A percentile compares a stretch with the other conserved stretches of the same genome.
Conservation (phyloP, 2,797 vertebrate genomes). For the Acipenser transmontanus region DNA sequence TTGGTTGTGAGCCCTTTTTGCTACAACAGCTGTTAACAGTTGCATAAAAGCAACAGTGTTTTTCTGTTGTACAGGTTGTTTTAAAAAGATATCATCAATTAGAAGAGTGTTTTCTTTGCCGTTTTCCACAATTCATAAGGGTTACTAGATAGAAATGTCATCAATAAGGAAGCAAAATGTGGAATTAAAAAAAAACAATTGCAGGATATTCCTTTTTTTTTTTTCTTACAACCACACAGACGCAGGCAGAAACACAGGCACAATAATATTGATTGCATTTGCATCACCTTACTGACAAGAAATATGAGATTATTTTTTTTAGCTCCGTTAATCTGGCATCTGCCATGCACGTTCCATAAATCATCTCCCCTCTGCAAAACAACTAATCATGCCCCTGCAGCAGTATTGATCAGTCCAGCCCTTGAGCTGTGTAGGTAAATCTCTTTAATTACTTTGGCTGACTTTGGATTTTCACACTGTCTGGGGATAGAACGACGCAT, state of each 20-base stretch:
- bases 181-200: not conserved
- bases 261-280: conserved; percentile 22
- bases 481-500: conserved; percentile 24
- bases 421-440: conserved; percentile 37
- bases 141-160: too few species aligned
- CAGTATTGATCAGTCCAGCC: conserved; percentile 36
- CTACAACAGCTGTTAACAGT: too few species aligned
- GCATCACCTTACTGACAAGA: conserved; percentile 23
- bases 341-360: conserved; percentile 44
- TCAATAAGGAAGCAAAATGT: too few species aligned
- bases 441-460: conserved; percentile 51
- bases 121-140: too few species aligned
- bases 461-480: conserved; percentile 32
- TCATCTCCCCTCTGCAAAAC: conserved; percentile 36
- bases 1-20: too few species aligned
- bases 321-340: conserved; percentile 37
- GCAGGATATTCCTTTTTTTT: not conserved
- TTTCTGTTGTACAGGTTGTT: too few species aligned
- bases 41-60: too few species aligned
- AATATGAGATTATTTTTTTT: conserved; percentile 26
- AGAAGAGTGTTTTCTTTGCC: too few species aligned
- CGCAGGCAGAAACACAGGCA: conserved; percentile 16
- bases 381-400: conserved; percentile 20
- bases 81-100: too few species aligned
- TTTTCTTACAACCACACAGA: not conserved